A percentile compares a stretch with the other conserved stretches of the same genome.
phyloP scores from a whole-genome alignment of 2,797 vertebrate species.

The Tragelaphus eurycerus region DNA sequence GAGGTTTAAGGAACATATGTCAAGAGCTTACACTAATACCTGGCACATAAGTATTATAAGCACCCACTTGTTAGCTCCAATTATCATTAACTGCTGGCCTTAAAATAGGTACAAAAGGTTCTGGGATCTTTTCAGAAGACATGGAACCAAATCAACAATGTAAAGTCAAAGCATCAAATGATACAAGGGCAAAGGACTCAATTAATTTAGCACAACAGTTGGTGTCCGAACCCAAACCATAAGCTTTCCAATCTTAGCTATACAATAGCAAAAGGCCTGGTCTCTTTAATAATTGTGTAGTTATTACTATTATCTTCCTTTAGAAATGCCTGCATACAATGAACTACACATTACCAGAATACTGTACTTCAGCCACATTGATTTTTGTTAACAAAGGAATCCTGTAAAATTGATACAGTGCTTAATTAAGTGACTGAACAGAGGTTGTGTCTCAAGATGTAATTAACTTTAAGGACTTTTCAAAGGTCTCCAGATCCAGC shows the following conservation, averaged over 20 bases:
- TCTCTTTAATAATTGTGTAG: background rate
- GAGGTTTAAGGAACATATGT: background rate
- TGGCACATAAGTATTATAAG: background rate
- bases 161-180: background rate
- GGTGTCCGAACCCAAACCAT: background rate
- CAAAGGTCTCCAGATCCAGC: slow-evolving; percentile 38
- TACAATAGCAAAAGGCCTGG: background rate
- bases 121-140: slow-evolving; percentile 15
- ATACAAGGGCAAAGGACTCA: background rate
- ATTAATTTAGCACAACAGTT: background rate
- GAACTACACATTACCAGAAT: background rate
- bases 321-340: background rate
- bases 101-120: background rate
- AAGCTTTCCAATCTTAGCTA: background rate
- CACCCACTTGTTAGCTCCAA: background rate
- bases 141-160: background rate
- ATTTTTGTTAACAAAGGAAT: slow-evolving; percentile 50
- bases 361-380: background rate
- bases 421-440: slow-evolving; percentile 18
- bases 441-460: slow-evolving; percentile 33
- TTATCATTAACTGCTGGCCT: background rate
- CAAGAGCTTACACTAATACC: background rate
- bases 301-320: background rate
- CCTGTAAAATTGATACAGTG: slow-evolving; percentile 36
- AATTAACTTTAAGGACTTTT: slow-evolving; percentile 49